Evolutionary conservation across 2,888 invertebrate genomes (phyloP).

Genomic region (Spicauda simplicius): DNA sequence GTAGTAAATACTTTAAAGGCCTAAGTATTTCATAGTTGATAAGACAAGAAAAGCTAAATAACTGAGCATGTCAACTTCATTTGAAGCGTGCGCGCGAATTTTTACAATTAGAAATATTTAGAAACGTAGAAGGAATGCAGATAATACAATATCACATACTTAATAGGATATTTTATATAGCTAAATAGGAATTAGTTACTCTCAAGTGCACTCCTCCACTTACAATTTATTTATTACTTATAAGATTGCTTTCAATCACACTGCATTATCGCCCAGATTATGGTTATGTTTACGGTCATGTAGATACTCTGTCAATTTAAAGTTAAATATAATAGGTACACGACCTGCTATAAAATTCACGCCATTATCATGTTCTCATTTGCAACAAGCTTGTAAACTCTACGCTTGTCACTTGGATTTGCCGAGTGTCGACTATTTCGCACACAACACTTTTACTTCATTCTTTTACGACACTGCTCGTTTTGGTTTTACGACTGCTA

Average conservation of each 20-base stretch:
- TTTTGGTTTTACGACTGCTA: constrained; percentile 41
- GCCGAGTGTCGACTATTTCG: constrained; percentile 43
- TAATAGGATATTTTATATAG: not conserved
- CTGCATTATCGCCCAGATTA: not conserved
- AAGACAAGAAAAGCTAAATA: not conserved
- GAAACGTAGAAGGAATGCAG: too few species aligned
- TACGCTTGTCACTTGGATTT: constrained; percentile 31
- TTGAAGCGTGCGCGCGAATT: too few species aligned
- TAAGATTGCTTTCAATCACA: constrained; percentile 12
- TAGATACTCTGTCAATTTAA: not conserved
- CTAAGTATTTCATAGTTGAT: not conserved
- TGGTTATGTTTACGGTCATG: not conserved
- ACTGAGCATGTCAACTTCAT: not conserved
- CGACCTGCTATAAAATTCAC: not conserved
- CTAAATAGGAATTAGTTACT: not conserved
- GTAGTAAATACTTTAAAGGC: not conserved
- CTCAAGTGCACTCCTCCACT: not conserved
- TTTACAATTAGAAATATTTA: too few species aligned
- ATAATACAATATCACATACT: too few species aligned
- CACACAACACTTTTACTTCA: constrained; percentile 43
- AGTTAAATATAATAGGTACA: not conserved
- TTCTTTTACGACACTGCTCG: constrained; percentile 43
- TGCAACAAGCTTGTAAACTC: constrained; percentile 8
- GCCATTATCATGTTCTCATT: not conserved
- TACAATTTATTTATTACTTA: constrained; percentile 6